A percentile compares a stretch with the other conserved stretches of the same genome.
These are phyloP conservation scores for Mionectes olivaceus DNA, from an alignment of 2,797 vertebrate genomes.

Conservation along the genomic window DNA sequence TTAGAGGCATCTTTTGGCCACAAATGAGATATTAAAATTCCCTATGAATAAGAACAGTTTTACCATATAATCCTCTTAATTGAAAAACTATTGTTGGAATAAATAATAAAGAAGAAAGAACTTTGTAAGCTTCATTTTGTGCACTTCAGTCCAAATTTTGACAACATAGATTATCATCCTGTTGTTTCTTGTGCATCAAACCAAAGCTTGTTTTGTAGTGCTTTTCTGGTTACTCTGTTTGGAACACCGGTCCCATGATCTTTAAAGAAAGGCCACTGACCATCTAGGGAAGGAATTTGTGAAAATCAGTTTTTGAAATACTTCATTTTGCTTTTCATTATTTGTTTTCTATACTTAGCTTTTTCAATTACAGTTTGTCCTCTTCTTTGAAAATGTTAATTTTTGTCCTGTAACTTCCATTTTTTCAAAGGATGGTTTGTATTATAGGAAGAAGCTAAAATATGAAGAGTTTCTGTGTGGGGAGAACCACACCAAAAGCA, in stretches of 20 bases:
- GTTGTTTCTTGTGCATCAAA: not conserved
- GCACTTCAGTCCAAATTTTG: not conserved
- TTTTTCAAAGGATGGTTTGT: not conserved
- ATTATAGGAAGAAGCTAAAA: not conserved
- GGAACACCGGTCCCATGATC: not conserved
- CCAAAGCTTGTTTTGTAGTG: not conserved
- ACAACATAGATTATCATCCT: not conserved
- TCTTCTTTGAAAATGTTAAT: not conserved
- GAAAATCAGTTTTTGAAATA: not conserved
- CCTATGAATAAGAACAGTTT: not conserved
- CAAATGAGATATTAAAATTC: not conserved
- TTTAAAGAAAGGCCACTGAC: not conserved
- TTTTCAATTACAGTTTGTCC: not conserved
- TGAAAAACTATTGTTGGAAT: constrained; percentile 2
- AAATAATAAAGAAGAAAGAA: not conserved
- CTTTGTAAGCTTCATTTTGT: not conserved
- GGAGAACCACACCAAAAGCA: not conserved
- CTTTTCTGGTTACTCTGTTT: not conserved
- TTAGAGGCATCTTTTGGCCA: not conserved
- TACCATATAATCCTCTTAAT: not conserved
- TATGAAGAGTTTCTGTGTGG: not conserved
- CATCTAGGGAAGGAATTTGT: not conserved
- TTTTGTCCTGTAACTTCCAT: not conserved
- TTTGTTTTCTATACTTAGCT: not conserved
- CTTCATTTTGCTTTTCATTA: not conserved